Conservation (phyloP, 2,797 vertebrate species). For the Petrocephalus sullivani region DNA sequence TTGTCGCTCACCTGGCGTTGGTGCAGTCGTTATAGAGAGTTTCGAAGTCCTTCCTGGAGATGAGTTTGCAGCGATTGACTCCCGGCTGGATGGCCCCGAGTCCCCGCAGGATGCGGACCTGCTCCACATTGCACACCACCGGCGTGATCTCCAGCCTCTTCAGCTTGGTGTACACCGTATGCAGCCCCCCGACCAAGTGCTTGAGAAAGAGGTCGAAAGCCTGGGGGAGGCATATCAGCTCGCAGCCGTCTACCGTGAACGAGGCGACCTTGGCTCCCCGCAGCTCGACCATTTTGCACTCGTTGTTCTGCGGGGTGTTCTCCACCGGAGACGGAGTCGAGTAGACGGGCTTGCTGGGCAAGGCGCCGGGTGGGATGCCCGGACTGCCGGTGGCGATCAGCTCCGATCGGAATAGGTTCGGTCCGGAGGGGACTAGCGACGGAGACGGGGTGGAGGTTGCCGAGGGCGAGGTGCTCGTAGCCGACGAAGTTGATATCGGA, state of each 20-base stretch:
- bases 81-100: slow-evolving; percentile 97
- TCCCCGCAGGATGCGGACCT: slow-evolving; percentile 94
- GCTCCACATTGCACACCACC: slow-evolving; percentile 97
- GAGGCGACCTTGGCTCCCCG: slow-evolving; percentile 95
- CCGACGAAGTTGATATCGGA: slow-evolving; percentile 77
- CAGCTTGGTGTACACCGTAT: slow-evolving; percentile 99
- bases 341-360: slow-evolving; percentile 88
- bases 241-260: slow-evolving; percentile 93
- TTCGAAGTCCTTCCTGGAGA: slow-evolving; percentile 97
- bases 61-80: slow-evolving; percentile 98
- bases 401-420: slow-evolving; percentile 81
- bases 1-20: slow-evolving; percentile 81
- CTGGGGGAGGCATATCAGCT: slow-evolving; percentile 97
- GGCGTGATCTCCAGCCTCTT: slow-evolving; percentile 98
- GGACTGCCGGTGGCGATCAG: slow-evolving; percentile 70
- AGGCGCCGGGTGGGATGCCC: slow-evolving; percentile 65
- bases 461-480: slow-evolving; percentile 75
- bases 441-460: slow-evolving; percentile 82
- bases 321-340: slow-evolving; percentile 96
- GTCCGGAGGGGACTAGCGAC: slow-evolving; percentile 69
- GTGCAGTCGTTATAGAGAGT: slow-evolving; percentile 98
- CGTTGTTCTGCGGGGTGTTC: slow-evolving; percentile 98
- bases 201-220: slow-evolving; percentile 98
- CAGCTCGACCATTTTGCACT: slow-evolving; percentile 98
- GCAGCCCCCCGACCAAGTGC: slow-evolving; percentile 96